These are phyloP conservation scores for Sepioteuthis lessoniana DNA, from an alignment of 2,888 invertebrate genomes.

Conservation along the genomic window DNA sequence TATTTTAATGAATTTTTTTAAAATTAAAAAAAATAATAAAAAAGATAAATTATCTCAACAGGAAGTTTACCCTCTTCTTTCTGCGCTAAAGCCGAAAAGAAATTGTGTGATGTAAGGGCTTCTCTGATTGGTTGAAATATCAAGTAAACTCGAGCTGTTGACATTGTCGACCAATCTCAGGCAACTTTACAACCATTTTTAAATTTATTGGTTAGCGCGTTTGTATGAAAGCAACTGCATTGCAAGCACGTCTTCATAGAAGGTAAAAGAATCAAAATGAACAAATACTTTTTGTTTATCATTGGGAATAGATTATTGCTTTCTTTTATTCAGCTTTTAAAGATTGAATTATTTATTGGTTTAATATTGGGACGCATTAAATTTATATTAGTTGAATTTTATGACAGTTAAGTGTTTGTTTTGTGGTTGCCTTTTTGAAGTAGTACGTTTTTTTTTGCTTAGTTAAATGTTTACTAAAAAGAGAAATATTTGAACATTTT, in stretches of 20 bases:
- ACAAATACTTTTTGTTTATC: background rate
- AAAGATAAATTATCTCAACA: background rate
- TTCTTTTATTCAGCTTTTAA: background rate
- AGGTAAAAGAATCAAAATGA: background rate
- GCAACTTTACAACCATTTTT: background rate
- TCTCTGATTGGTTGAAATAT: background rate
- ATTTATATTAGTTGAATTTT: background rate
- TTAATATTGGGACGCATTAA: background rate
- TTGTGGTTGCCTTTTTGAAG: background rate
- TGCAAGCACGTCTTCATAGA: background rate
- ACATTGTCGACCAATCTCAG: background rate
- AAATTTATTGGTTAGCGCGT: background rate
- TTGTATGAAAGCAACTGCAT: background rate
- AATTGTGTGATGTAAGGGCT: background rate
- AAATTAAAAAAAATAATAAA: too few relatives aligned
- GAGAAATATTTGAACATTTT: background rate
- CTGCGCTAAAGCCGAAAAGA: background rate
- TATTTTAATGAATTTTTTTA: too few relatives aligned
- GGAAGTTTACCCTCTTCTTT: background rate
- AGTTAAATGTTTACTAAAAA: background rate
- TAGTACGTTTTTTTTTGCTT: background rate
- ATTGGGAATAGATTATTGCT: background rate
- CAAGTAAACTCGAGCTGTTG: background rate
- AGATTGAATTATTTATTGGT: background rate
- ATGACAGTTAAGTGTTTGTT: background rate